These are phyloP conservation scores for Subacronicta megacephala DNA, from an alignment of 2,888 invertebrate species.

Conservation along the genomic window DNA sequence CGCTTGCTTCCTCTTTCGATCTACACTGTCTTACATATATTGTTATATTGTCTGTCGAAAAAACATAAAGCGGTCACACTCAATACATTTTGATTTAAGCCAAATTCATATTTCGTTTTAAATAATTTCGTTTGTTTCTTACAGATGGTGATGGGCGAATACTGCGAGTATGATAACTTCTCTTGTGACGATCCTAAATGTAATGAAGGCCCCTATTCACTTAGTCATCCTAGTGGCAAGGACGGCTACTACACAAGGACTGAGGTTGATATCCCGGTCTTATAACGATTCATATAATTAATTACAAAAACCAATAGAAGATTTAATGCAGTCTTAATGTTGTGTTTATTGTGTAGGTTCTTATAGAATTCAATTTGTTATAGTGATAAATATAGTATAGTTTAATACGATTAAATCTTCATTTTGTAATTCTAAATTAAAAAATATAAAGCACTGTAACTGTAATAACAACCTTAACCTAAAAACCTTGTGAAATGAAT, in stretches of 20 bases:
- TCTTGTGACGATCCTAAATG: constrained; percentile 81
- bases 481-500: constrained; percentile 15
- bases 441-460: no score
- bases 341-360: background rate
- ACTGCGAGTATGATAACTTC: constrained; percentile 84
- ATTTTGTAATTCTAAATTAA: no score
- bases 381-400: no score
- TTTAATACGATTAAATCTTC: no score
- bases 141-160: constrained; percentile 81
- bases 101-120: no score
- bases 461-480: background rate
- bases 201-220: constrained; percentile 81
- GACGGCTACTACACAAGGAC: constrained; percentile 19
- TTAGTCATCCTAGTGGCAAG: constrained; percentile 46
- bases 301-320: no score
- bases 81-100: no score
- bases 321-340: background rate
- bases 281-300: constrained; percentile 8
- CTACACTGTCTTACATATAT: no score
- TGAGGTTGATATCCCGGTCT: constrained; percentile 41
- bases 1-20: no score
- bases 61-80: no score
- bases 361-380: no score
- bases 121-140: constrained; percentile 1
- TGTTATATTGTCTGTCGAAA: no score